Base-by-base conservation (phyloP, 30 jellyfish, hydroid and myxozoan genomes). In the Chrysaora quinquecirrha region DNA sequence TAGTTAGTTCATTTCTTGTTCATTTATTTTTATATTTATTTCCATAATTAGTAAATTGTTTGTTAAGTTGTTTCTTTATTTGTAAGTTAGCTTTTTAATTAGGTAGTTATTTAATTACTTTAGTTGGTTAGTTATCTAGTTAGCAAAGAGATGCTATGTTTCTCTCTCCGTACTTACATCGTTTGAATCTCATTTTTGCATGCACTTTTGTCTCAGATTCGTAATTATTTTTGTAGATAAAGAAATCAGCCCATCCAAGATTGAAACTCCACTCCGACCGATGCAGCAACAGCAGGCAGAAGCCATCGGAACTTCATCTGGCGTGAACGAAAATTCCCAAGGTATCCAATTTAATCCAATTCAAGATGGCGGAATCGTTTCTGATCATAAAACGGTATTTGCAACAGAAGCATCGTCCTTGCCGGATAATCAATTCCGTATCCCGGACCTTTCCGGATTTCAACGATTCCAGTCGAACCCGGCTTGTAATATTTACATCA, bases 191-290 rank as follows among this genome's bases (percentile, higher is more conserved):
- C n/a, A n/a, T n/a, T n/a, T n/a, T n/a, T n/a, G n/a, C n/a, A n/a
- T n/a, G n/a, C n/a, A n/a, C n/a, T n/a, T n/a, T n/a, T n/a, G n/a
- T n/a, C n/a, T n/a, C n/a, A n/a, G n/a, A n/a, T n/a, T n/a, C n/a
- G n/a, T n/a, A n/a, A n/a, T n/a, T n/a, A n/a, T n/a, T n/a, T 10
- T 64, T 30, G 19, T 30, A 78, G 89, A 78, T 63, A 20, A 48
- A 12, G 89, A 78, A 47, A 61, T 63, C 11, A 34, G 89, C 34
- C 80, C 81, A 4, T 76, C 88, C 10, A 47, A 64, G 0, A 38
- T 64, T 3, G 81, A 38, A 60, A 78, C 81, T 43, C 89, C 81
- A 38, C 19, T 24, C 1, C 34, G 30, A 48, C 10, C 73, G 61
- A 20, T 22, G 0, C 54, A 58, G 58, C 58, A 43, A 43, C 58